phyloP scores from a whole-genome alignment of 2,888 invertebrate genomes.

The Andrena camellia region DNA sequence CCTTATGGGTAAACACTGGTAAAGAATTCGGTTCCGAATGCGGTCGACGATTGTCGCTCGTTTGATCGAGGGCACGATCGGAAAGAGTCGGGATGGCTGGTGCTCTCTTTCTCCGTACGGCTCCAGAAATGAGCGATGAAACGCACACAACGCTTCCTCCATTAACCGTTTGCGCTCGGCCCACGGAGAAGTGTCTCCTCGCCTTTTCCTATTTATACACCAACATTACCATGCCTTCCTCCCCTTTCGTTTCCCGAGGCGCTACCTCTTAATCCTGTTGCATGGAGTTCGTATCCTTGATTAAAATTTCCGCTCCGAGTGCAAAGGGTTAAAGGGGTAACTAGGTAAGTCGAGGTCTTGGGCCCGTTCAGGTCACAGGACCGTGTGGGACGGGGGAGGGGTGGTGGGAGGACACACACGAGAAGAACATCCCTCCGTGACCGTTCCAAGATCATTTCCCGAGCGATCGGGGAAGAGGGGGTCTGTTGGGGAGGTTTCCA shows the following conservation, averaged over 20 bases:
- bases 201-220: neutral
- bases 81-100: constrained; percentile 21
- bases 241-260: neutral
- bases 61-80: constrained; percentile 47
- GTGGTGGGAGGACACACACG: neutral
- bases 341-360: constrained; percentile 6
- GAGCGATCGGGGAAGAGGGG: neutral
- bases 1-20: too few species aligned
- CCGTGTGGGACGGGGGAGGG: too few species aligned
- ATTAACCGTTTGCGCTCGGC: constrained; percentile 14
- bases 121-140: constrained; percentile 7
- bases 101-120: constrained; percentile 45
- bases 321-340: constrained; percentile 8
- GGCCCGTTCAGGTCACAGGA: constrained; percentile 1
- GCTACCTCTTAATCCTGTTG: neutral
- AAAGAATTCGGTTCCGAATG: neutral
- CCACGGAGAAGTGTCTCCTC: neutral
- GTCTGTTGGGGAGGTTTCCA: constrained; percentile 1
- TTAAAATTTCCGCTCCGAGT: neutral
- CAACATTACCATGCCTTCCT: neutral
- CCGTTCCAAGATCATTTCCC: neutral
- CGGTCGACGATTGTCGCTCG: constrained; percentile 3
- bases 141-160: constrained; percentile 14
- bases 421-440: neutral
- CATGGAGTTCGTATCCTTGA: neutral